Base-by-base conservation (phyloP, 2,888 invertebrate species). In the Apodemia duryi region DNA sequence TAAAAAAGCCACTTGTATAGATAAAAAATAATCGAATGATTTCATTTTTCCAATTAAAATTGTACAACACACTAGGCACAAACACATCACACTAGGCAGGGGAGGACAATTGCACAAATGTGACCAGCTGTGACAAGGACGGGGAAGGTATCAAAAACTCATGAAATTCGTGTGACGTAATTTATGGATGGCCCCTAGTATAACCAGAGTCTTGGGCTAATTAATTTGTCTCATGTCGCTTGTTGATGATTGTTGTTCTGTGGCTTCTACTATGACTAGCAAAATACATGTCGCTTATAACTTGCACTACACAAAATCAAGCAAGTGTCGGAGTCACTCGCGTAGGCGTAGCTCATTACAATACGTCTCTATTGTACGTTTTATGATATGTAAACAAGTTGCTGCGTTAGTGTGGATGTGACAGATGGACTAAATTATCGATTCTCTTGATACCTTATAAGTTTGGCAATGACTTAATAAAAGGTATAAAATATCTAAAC, bases 261-360 rank as follows among this genome's bases (percentile, higher is more conserved):
- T 21, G 21, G 21, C 21, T 21, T 21, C 21, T 21, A 21, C 21
- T 21, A 21, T 21, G 21, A 21, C 21, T 21, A 21, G 21, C 21
- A 21, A 21, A 21, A 21, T 21, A 21, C 21, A 21, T 21, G 21
- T 21, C 21, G 21, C 21, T 21, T 21, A 21, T 10, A 62, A 21
- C 46, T 6, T 62, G 6, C 61, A 35, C 52, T 57, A 32, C 61
- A 32, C 28, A 9, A 32, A 35, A 51, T 51, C 38, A 49, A 51
- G 10, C 13, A 28, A 28, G 43, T 46, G 43, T 43, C 49, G 6
- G 46, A 28, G 49, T 43, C 21, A 57, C 71, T 52, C 78, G 83
- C 83, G 81, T 78, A 73, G 74, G 74, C 72, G 73, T 72, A 75
- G 69, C 82, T 84, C 85, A 86, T 88, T 88, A 86, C 78, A 86